Conservation (phyloP, 2,888 invertebrate species). For the Ophion obscuratus region DNA sequence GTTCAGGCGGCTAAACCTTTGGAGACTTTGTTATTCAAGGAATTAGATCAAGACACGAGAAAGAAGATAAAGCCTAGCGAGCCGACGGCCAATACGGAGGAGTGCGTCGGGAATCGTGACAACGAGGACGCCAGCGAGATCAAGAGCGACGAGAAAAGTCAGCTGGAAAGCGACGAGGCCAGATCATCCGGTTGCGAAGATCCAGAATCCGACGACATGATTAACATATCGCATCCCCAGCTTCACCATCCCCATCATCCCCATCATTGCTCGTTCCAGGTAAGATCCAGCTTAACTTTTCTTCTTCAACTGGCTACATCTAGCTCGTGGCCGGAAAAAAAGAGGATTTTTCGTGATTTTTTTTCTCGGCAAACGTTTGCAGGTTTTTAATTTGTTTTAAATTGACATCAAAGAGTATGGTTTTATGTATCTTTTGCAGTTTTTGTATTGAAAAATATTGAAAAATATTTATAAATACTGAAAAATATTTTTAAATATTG, state of each 20-base stretch:
- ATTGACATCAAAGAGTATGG: no score
- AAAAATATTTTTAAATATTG: no score
- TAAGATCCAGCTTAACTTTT: conserved; percentile 81
- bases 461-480: no score
- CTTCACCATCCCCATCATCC: conserved; percentile 86
- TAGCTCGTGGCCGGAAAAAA: no score
- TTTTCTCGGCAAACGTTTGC: no score
- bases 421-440: no score
- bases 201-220: conserved; percentile 86
- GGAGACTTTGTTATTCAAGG: conserved; percentile 62
- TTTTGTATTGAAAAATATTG: no score
- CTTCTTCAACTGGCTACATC: no score
- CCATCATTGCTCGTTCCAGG: conserved; percentile 89
- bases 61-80: conserved; percentile 69
- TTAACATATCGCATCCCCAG: conserved; percentile 86
- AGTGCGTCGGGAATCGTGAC: conserved; percentile 79
- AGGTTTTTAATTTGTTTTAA: no score
- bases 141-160: conserved; percentile 70
- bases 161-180: conserved; percentile 55
- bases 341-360: no score
- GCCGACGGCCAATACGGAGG: conserved; percentile 73
- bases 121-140: conserved; percentile 75
- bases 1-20: background rate
- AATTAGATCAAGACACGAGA: conserved; percentile 74
- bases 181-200: conserved; percentile 82